Percentiles rank a stretch among this genome's conserved stretches.
phyloP scores from a whole-genome alignment of 1,140 invertebrate species.

The Drosophila kepulauana region DNA sequence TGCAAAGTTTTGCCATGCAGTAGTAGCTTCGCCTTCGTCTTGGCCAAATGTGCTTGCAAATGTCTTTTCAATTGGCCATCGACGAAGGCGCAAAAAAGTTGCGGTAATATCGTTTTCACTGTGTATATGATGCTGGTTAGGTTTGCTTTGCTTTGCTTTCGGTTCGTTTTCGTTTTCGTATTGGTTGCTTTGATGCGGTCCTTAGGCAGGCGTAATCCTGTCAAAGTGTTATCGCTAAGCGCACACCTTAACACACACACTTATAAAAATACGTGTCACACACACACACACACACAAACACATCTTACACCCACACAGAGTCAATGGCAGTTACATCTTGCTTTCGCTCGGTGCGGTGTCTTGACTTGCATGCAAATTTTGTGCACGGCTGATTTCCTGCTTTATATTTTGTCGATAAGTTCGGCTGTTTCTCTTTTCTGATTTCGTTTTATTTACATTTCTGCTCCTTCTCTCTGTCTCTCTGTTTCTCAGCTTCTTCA shows the following conservation, averaged over 20 bases:
- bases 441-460: conserved; percentile 11
- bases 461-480: not conserved
- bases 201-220: conserved; percentile 82
- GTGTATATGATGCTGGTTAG: conserved; percentile 30
- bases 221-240: conserved; percentile 79
- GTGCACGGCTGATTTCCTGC: conserved; percentile 66
- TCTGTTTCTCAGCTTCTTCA: not conserved
- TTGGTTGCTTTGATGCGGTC: conserved; percentile 72
- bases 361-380: conserved; percentile 81
- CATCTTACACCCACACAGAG: conserved; percentile 9
- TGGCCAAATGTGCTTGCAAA: conserved; percentile 77
- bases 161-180: too few relatives aligned
- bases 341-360: conserved; percentile 52
- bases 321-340: conserved; percentile 43
- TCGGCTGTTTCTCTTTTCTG: conserved; percentile 55
- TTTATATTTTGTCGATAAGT: conserved; percentile 69
- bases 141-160: conserved; percentile 1
- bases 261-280: not conserved
- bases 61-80: conserved; percentile 83
- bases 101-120: conserved; percentile 75
- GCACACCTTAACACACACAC: conserved; percentile 37
- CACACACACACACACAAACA: conserved; percentile 4
- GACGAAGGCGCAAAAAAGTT: conserved; percentile 68
- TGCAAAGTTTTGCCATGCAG: conserved; percentile 67
- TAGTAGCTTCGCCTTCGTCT: not conserved